Evolutionary conservation across 2,888 invertebrate species (phyloP).

Genomic region (Eupithecia abbreviata): DNA sequence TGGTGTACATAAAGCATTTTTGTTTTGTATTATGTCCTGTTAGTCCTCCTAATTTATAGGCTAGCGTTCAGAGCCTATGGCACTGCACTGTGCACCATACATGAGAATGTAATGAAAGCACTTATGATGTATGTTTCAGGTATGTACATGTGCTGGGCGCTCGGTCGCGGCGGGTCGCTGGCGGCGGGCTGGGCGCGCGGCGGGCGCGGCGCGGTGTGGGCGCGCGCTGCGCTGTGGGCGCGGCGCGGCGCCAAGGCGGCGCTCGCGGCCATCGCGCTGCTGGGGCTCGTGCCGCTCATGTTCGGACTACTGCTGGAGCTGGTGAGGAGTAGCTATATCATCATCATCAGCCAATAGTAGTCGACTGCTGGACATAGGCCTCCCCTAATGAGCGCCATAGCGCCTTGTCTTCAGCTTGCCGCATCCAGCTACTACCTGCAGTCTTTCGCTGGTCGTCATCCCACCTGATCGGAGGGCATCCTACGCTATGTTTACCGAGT

Average conservation of each 20-base stretch:
- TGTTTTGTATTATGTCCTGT: no score
- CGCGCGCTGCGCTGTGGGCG: conserved; percentile 89
- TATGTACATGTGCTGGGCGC: conserved; percentile 97
- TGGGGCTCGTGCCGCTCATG: conserved; percentile 95
- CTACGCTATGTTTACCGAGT: no score
- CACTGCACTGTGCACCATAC: background rate
- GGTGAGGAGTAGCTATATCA: conserved; percentile 59
- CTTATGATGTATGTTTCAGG: conserved; percentile 73
- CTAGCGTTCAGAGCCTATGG: no score
- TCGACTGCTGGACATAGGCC: no score
- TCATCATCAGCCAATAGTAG: no score
- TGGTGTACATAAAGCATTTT: no score
- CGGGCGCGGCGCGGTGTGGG: conserved; percentile 89
- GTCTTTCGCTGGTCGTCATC: no score
- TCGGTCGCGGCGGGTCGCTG: conserved; percentile 91
- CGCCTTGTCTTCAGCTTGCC: no score
- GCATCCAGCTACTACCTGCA: no score
- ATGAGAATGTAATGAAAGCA: background rate
- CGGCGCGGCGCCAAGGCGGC: conserved; percentile 89
- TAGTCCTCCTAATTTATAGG: no score
- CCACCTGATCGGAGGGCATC: no score
- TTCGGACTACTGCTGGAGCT: conserved; percentile 96
- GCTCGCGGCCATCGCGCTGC: conserved; percentile 89
- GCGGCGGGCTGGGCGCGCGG: conserved; percentile 95
- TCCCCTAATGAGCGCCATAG: no score